phyloP scores from a whole-genome alignment of 2,113 vertebrate genomes.

The Macquaria australasica region DNA sequence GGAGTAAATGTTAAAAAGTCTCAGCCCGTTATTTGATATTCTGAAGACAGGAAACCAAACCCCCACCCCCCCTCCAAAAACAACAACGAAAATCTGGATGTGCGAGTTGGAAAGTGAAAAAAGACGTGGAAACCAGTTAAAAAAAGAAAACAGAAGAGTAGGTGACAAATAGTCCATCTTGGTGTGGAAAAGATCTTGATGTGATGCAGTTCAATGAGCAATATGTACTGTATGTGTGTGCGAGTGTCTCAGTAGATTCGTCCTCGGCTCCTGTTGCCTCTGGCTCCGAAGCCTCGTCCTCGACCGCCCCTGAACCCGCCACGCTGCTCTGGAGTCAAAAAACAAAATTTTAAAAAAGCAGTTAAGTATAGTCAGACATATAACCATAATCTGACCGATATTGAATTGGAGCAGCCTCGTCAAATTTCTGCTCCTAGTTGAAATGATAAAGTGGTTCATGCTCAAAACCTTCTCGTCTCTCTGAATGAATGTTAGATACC shows the following conservation, averaged over 20 bases:
- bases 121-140: slow-evolving; percentile 38
- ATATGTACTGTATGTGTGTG: slow-evolving; percentile 10
- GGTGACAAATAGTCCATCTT: slow-evolving; percentile 52
- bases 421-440: too few relatives aligned
- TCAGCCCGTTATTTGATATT: slow-evolving; percentile 33
- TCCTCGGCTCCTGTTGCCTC: slow-evolving; percentile 94
- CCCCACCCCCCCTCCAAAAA: background rate
- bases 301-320: slow-evolving; percentile 95
- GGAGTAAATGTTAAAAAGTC: slow-evolving; percentile 56
- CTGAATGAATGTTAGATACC: too few relatives aligned
- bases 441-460: too few relatives aligned
- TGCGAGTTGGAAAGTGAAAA: slow-evolving; percentile 26
- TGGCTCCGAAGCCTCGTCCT: slow-evolving; percentile 92
- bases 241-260: slow-evolving; percentile 89
- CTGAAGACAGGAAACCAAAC: slow-evolving; percentile 39
- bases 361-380: background rate
- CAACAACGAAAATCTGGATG: slow-evolving; percentile 5
- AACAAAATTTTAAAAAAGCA: background rate
- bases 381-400: background rate
- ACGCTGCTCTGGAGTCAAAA: slow-evolving; percentile 90
- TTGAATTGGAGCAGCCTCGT: background rate
- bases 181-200: slow-evolving; percentile 45
- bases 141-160: slow-evolving; percentile 3
- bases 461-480: too few relatives aligned
- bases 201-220: slow-evolving; percentile 70